These are phyloP conservation scores for Elymnias hypermnestra DNA, from an alignment of 1,140 invertebrate genomes.

Conservation along the genomic window DNA sequence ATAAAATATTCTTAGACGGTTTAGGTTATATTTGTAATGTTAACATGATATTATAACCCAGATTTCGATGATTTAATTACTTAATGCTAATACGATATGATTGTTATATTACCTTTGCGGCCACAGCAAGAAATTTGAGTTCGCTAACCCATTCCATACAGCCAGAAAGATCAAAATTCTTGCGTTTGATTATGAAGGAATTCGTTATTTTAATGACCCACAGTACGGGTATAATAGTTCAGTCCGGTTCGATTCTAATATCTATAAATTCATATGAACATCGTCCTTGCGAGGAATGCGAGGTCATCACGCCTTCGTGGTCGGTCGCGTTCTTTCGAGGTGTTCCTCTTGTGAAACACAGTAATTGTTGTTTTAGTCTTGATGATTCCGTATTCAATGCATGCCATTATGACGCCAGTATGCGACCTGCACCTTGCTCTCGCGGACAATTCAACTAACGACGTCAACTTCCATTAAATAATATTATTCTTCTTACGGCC, in stretches of 20 bases:
- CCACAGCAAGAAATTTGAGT: too few relatives aligned
- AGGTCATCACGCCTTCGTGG: slow-evolving; percentile 57
- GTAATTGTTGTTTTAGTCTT: slow-evolving; percentile 47
- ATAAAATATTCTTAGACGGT: too few relatives aligned
- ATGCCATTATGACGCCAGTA: slow-evolving; percentile 40
- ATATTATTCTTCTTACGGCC: slow-evolving; percentile 1
- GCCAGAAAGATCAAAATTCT: background rate
- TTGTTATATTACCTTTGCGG: too few relatives aligned
- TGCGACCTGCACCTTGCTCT: slow-evolving; percentile 28
- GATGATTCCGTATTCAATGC: slow-evolving; percentile 54
- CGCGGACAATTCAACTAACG: slow-evolving; percentile 12
- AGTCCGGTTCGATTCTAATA: slow-evolving; percentile 16
- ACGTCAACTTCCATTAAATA: slow-evolving; percentile 4
- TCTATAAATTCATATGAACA: slow-evolving; percentile 32
- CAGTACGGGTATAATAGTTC: too few relatives aligned
- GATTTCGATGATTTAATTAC: too few relatives aligned
- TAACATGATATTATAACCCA: too few relatives aligned
- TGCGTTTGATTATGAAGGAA: background rate
- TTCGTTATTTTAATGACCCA: slow-evolving; percentile 12
- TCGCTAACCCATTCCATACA: background rate
- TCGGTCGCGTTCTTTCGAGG: slow-evolving; percentile 45
- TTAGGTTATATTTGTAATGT: too few relatives aligned
- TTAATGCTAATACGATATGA: too few relatives aligned
- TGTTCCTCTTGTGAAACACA: slow-evolving; percentile 58
- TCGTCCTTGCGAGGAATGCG: slow-evolving; percentile 75